A percentile compares a stretch with the other conserved stretches of the same genome.
These are phyloP conservation scores for Sebastes oblongus DNA, from an alignment of 2,797 vertebrate genomes.

Conservation along the genomic window DNA sequence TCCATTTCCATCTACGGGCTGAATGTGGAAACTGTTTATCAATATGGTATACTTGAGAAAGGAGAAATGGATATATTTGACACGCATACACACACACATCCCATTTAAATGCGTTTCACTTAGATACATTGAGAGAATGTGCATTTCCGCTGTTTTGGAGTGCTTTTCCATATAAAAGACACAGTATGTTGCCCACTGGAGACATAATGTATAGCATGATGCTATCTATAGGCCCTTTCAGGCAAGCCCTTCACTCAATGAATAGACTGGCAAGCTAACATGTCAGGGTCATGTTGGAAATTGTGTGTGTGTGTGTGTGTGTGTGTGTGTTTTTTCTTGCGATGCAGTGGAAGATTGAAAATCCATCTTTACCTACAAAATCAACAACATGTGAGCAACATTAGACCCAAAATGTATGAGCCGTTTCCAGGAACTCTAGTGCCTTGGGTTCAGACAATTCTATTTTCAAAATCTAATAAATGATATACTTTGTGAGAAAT, in stretches of 20 bases:
- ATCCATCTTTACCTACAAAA: not conserved
- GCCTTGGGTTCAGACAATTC: not conserved
- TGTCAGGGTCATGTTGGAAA: too few species aligned
- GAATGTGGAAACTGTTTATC: constrained; percentile 42
- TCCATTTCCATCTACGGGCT: constrained; percentile 28
- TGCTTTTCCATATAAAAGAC: not conserved
- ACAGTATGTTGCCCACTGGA: not conserved
- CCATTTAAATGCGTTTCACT: not conserved
- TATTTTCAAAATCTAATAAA: not conserved
- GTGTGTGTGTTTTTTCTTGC: not conserved
- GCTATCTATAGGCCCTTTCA: not conserved
- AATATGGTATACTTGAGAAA: constrained; percentile 34
- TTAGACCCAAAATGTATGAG: not conserved
- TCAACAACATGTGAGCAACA: not conserved
- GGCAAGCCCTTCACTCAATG: not conserved
- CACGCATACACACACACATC: not conserved
- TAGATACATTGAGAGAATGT: not conserved
- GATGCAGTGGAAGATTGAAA: not conserved
- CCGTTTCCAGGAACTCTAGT: not conserved
- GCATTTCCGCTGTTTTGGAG: not conserved
- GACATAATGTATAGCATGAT: not conserved
- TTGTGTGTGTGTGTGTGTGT: too few species aligned
- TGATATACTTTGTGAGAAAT: not conserved
- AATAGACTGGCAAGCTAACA: not conserved
- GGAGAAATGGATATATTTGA: not conserved